These are phyloP conservation scores for Kryptopterus vitreolus DNA, from an alignment of 2,797 vertebrate genomes.

Conservation along the genomic window DNA sequence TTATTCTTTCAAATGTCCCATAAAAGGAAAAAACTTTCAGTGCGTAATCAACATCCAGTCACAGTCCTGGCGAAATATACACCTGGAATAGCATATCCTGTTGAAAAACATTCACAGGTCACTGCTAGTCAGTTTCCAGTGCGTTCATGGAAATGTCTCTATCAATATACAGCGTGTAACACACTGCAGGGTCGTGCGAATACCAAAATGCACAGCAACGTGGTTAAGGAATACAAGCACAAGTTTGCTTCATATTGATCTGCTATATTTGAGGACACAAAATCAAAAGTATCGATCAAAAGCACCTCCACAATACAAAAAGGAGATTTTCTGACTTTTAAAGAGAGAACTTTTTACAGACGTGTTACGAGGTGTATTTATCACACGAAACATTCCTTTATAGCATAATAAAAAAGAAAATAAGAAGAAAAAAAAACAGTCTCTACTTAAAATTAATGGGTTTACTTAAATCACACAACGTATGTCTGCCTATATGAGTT, in stretches of 20 bases:
- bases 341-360: not conserved
- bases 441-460: too few relatives aligned
- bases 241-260: constrained; percentile 23
- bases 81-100: constrained; percentile 32
- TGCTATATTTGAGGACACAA: not conserved
- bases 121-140: constrained; percentile 17
- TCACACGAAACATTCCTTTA: not conserved
- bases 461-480: too few relatives aligned
- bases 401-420: too few relatives aligned
- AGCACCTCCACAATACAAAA: not conserved
- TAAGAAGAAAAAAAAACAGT: too few relatives aligned
- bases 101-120: constrained; percentile 10
- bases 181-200: not conserved
- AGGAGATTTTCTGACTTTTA: not conserved
- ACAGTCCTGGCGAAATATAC: constrained; percentile 5
- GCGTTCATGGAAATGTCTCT: constrained; percentile 13
- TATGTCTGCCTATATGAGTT: not conserved
- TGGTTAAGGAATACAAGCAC: not conserved
- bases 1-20: constrained; percentile 25
- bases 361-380: not conserved
- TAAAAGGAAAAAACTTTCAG: constrained; percentile 50
- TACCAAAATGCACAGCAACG: too few relatives aligned
- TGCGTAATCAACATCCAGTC: constrained; percentile 17
- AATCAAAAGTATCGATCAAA: constrained; percentile 27
- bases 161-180: constrained; percentile 2